Conservation (phyloP, 1,140 invertebrate species). For the Eumaeus atala region DNA sequence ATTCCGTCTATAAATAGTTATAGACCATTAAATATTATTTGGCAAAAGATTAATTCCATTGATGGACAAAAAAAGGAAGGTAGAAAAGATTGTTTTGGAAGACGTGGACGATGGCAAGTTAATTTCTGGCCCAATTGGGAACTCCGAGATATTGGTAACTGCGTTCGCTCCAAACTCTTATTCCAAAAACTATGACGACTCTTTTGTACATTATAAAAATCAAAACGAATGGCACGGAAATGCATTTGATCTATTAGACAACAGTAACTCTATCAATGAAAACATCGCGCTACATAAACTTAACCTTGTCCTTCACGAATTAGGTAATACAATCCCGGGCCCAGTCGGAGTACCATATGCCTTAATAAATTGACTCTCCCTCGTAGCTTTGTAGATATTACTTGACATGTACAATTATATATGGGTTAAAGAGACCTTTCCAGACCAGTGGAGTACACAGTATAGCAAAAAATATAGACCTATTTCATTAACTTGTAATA, state of each 20-base stretch:
- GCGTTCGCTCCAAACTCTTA: neutral
- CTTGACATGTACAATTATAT: neutral
- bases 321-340: neutral
- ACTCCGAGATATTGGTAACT: neutral
- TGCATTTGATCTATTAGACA: neutral
- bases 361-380: neutral
- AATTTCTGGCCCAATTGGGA: neutral
- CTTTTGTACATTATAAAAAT: neutral
- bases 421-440: neutral
- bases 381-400: neutral
- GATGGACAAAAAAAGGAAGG: neutral
- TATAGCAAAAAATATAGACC: slow-evolving; percentile 24
- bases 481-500: slow-evolving; percentile 28
- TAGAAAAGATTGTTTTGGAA: neutral
- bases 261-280: neutral
- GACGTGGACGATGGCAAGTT: neutral
- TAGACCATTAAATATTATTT: neutral
- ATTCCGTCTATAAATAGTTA: neutral
- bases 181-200: neutral
- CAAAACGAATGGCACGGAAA: neutral
- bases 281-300: neutral
- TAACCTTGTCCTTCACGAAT: neutral
- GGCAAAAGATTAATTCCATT: slow-evolving; percentile 1
- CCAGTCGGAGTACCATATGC: neutral
- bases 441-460: neutral